Evolutionary conservation across 92 coral and sea anemone genomes (phyloP), one percentile per base, ranked within the genome.

Genomic region (Epizoanthus ramosus): DNA sequence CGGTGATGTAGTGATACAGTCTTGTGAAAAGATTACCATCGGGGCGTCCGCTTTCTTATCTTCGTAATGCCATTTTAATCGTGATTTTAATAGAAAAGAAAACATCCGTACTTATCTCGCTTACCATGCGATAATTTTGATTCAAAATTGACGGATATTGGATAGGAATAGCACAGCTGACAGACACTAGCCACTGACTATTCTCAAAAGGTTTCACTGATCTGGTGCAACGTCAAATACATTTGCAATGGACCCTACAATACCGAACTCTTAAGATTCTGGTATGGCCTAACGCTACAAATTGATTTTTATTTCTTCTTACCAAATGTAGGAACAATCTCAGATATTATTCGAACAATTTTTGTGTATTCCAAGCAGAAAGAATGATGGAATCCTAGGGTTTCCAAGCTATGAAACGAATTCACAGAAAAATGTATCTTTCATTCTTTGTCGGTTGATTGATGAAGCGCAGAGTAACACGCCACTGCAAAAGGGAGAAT

Each of bases 121-220:
- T 63, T 60, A 63, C 71, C 70, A 77, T 77, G 82, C 61, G 82
- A 77, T 39, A 77, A 61, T 60, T 60, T 77, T 43, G 58, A 77
- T 77, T 77, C 66, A 45, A 61, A 77, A 43, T 61, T 63, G 82
- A 77, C 66, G 52, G 70, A 60, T 61, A 60, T 61, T 41, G 57
- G 71, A 39, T 63, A 25, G 71, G 63, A 60, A 63, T 59, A 59
- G 14, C 22, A 19, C 82, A 77, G 70, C 60, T 77, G 82, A 77
- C 50, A 61, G 14, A 37, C 59, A 77, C n/a, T 60, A 17, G 41
- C 71, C 39, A 61, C 28, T 60, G 52, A 50, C 8, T 50, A 10
- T 9, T 50, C 15, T 10, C 16, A 50, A 50, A 50, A 50, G 54
- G 16, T 1, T 50, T 50, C 15, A 50, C 43, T 37, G 43, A 37